Percentiles rank a stretch among this genome's conserved stretches.
Conservation (phyloP, 1,140 invertebrate genomes). For the Phymorhynchus buccinoides region DNA sequence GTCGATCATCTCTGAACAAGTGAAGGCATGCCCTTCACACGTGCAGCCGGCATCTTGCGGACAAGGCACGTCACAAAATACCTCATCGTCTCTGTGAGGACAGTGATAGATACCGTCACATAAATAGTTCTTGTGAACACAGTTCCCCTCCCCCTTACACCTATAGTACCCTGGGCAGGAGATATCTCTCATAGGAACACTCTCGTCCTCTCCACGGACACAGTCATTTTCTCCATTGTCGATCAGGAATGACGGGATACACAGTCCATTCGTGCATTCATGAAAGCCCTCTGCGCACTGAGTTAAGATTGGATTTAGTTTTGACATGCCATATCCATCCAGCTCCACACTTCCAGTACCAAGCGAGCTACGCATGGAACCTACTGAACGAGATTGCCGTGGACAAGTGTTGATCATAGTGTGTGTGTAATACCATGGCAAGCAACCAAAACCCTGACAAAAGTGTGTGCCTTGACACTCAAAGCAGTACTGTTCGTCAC, state of each 20-base stretch:
- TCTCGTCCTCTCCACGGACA: constrained; percentile 37
- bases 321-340: constrained; percentile 40
- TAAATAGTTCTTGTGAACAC: constrained; percentile 38
- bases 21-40: constrained; percentile 37
- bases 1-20: constrained; percentile 14
- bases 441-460: constrained; percentile 24
- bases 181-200: neutral
- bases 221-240: constrained; percentile 41
- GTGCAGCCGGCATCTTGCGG: constrained; percentile 17
- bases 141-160: constrained; percentile 26
- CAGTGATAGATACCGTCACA: constrained; percentile 43
- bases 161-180: constrained; percentile 34
- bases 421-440: neutral
- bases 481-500: constrained; percentile 40
- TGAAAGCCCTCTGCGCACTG: constrained; percentile 24
- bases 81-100: constrained; percentile 41
- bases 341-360: constrained; percentile 14
- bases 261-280: constrained; percentile 16
- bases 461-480: constrained; percentile 7
- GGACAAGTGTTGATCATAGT: constrained; percentile 23
- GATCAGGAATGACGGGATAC: constrained; percentile 38
- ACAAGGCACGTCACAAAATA: constrained; percentile 35
- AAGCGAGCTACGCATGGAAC: neutral
- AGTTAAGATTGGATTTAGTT: neutral
- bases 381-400: neutral